Percentiles rank a stretch among this genome's conserved stretches.
These are phyloP conservation scores for Poeciliopsis gracilis DNA, from an alignment of 2,797 vertebrate genomes.

Conservation along the genomic window DNA sequence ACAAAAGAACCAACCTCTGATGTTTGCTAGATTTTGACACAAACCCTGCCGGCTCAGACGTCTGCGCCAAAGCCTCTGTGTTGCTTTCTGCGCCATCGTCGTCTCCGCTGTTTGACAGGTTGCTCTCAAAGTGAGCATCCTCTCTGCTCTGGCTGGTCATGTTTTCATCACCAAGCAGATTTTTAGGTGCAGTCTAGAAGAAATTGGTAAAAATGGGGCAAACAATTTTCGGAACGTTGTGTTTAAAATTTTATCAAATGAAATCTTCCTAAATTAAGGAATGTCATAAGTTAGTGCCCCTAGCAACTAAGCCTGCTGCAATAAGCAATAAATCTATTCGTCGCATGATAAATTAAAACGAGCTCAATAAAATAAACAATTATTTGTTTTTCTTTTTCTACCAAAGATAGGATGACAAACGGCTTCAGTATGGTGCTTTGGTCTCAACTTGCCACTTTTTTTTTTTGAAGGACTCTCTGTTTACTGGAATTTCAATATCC, in stretches of 20 bases:
- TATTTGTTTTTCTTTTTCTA: too few species aligned
- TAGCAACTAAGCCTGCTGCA: not conserved
- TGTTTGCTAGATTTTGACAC: conserved; percentile 72
- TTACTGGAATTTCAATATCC: too few species aligned
- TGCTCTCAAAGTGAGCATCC: conserved; percentile 34
- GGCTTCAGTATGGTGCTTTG: too few species aligned
- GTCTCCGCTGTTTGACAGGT: conserved; percentile 31
- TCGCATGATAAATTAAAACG: too few species aligned
- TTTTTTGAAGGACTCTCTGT: too few species aligned
- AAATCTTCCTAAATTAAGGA: not conserved
- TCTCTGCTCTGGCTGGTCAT: conserved; percentile 54
- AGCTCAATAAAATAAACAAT: too few species aligned
- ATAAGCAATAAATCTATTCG: too few species aligned
- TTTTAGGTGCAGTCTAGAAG: conserved; percentile 48
- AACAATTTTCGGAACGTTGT: not conserved
- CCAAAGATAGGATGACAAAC: too few species aligned
- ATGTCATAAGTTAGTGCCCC: not conserved
- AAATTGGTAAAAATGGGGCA: not conserved
- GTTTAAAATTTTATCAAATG: not conserved
- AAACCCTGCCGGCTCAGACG: conserved; percentile 78
- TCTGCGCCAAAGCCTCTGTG: conserved; percentile 66
- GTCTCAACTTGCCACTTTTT: too few species aligned
- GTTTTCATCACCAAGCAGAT: conserved; percentile 29
- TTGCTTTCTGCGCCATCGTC: conserved; percentile 30
- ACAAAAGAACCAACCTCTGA: conserved; percentile 79